A percentile compares a stretch with the other conserved stretches of the same genome.
These are phyloP conservation scores for Gortyna flavago DNA, from an alignment of 2,888 invertebrate genomes.

Conservation along the genomic window DNA sequence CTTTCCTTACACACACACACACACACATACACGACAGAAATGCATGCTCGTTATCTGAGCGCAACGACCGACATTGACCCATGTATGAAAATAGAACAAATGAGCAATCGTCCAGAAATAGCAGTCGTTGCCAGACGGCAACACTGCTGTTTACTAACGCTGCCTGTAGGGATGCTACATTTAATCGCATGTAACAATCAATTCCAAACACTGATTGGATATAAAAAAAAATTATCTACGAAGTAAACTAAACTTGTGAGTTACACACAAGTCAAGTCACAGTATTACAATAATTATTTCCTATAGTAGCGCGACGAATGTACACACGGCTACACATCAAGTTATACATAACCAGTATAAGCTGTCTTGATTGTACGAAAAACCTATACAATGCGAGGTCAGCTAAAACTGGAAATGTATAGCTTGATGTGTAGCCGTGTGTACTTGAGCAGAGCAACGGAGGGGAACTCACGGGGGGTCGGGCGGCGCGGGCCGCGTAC, in stretches of 20 bases:
- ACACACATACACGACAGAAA: constrained; percentile 6
- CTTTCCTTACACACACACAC: constrained; percentile 2
- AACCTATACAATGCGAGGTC: too few relatives aligned
- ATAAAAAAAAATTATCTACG: background rate
- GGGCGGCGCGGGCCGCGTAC: too few relatives aligned
- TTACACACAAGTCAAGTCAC: too few relatives aligned
- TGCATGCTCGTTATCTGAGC: constrained; percentile 55
- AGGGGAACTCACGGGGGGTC: too few relatives aligned
- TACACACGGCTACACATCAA: too few relatives aligned
- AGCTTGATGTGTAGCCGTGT: too few relatives aligned
- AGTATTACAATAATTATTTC: too few relatives aligned
- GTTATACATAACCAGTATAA: too few relatives aligned
- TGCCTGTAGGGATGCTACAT: constrained; percentile 11
- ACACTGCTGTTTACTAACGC: constrained; percentile 32
- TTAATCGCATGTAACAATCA: background rate
- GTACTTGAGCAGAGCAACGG: too few relatives aligned
- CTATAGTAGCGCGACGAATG: too few relatives aligned
- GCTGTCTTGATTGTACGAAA: too few relatives aligned
- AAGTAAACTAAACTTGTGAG: background rate
- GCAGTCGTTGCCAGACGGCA: constrained; percentile 32
- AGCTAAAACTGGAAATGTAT: too few relatives aligned
- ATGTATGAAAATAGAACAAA: constrained; percentile 78
- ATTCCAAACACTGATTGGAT: background rate
- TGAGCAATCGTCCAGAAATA: constrained; percentile 67
- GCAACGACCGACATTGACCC: constrained; percentile 84